Conservation (phyloP, 2,888 invertebrate genomes). For the Catocala nupta region DNA sequence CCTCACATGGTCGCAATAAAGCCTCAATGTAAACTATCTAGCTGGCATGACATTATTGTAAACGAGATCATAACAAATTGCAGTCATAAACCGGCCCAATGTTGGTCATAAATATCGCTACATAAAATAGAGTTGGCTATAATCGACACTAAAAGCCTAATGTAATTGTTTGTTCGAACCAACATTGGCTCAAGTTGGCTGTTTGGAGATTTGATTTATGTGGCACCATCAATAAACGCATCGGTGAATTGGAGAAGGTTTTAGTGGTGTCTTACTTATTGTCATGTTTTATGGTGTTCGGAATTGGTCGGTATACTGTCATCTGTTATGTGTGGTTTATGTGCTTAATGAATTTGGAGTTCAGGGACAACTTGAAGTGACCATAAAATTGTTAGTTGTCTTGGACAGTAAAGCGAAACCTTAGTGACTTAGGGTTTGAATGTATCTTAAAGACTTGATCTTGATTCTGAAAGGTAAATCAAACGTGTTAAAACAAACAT, state of each 20-base stretch:
- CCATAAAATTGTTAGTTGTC: slow-evolving; percentile 5
- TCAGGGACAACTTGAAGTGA: slow-evolving; percentile 1
- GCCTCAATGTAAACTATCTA: slow-evolving; percentile 23
- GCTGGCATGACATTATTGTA: slow-evolving; percentile 33
- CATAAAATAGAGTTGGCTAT: slow-evolving; percentile 43
- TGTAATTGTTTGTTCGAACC: slow-evolving; percentile 48
- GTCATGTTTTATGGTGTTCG: slow-evolving; percentile 2
- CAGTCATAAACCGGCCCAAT: slow-evolving; percentile 47
- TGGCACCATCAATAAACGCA: slow-evolving; percentile 30
- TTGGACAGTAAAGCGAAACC: background rate
- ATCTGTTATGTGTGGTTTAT: background rate
- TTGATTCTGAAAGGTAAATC: too few relatives aligned
- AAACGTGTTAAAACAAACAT: too few relatives aligned
- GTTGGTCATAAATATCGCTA: slow-evolving; percentile 45
- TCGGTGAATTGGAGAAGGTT: slow-evolving; percentile 17
- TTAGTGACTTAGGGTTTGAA: background rate
- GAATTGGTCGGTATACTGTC: background rate
- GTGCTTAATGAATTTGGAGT: background rate
- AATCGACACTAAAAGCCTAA: slow-evolving; percentile 49
- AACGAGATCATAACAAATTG: slow-evolving; percentile 53
- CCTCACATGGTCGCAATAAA: slow-evolving; percentile 2
- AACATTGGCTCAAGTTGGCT: slow-evolving; percentile 37
- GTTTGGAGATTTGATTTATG: slow-evolving; percentile 29
- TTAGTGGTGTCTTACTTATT: background rate
- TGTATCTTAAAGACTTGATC: too few relatives aligned